Conservation (phyloP, 2,113 vertebrate species). For the Rhipidura dahli region DNA sequence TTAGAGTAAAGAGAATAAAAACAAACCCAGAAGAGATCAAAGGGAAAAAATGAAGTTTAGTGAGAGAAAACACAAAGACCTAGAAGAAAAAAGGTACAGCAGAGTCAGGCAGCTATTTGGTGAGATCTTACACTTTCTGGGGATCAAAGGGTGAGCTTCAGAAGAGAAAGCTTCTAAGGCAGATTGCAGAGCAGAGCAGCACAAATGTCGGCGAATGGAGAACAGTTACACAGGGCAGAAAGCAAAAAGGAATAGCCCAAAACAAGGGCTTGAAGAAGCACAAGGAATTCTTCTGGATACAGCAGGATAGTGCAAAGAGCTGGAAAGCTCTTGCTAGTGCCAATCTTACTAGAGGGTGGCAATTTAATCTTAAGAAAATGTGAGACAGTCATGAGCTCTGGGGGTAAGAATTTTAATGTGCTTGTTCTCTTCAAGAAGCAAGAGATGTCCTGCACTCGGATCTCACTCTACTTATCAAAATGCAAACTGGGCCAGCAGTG, state of each 20-base stretch:
- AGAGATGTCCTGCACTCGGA: not conserved
- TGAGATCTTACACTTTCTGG: not conserved
- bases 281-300: not conserved
- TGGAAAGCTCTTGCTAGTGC: not conserved
- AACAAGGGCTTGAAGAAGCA: not conserved
- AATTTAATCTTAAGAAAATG: not conserved
- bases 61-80: not conserved
- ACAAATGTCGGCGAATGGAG: not conserved
- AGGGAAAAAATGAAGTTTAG: not conserved
- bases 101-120: not conserved
- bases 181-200: not conserved
- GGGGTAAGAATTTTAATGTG: not conserved
- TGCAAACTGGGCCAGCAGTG: not conserved
- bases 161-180: not conserved
- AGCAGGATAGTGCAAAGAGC: not conserved
- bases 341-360: not conserved
- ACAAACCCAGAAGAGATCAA: not conserved
- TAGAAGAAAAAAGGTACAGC: not conserved
- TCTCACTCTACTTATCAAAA: not conserved
- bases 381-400: not conserved
- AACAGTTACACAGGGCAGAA: not conserved
- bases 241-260: not conserved
- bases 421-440: not conserved
- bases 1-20: not conserved
- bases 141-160: not conserved